phyloP scores from a whole-genome alignment of 1,140 invertebrate species.

The Zeugodacus cucurbitae region DNA sequence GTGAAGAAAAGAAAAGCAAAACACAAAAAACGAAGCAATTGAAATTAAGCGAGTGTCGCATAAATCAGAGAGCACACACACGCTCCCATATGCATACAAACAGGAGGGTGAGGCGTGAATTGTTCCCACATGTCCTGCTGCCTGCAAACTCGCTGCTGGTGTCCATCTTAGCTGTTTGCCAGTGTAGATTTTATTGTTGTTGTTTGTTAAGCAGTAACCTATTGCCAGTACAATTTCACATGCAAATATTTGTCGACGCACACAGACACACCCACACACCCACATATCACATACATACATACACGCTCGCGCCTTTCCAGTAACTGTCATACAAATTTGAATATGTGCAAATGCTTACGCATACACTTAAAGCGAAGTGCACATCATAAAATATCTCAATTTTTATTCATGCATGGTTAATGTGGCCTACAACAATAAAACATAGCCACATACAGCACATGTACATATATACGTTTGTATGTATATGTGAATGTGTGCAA shows the following conservation, averaged over 20 bases:
- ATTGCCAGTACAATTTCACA: background rate
- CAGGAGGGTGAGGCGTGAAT: background rate
- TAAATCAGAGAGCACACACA: background rate
- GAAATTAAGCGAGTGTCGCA: conserved; percentile 9
- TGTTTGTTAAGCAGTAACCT: background rate
- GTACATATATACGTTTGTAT: background rate
- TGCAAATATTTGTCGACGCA: background rate
- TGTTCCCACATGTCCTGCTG: background rate
- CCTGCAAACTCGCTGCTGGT: background rate
- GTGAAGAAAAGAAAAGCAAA: background rate
- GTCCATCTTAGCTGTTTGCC: background rate
- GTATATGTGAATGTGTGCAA: too few relatives aligned
- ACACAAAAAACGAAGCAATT: background rate
- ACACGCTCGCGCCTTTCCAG: background rate
- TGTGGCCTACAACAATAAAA: conserved; percentile 24
- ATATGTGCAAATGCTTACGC: conserved; percentile 20
- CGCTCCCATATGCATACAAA: background rate
- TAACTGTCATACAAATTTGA: background rate
- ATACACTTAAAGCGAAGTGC: conserved; percentile 1
- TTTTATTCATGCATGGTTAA: conserved; percentile 39
- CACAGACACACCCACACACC: background rate
- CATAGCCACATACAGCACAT: background rate
- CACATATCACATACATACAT: too few relatives aligned
- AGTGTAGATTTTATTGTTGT: background rate
- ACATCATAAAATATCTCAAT: conserved; percentile 41